Evolutionary conservation across 2,113 vertebrate genomes (phyloP).

Genomic region (Gallinago jamesoni): DNA sequence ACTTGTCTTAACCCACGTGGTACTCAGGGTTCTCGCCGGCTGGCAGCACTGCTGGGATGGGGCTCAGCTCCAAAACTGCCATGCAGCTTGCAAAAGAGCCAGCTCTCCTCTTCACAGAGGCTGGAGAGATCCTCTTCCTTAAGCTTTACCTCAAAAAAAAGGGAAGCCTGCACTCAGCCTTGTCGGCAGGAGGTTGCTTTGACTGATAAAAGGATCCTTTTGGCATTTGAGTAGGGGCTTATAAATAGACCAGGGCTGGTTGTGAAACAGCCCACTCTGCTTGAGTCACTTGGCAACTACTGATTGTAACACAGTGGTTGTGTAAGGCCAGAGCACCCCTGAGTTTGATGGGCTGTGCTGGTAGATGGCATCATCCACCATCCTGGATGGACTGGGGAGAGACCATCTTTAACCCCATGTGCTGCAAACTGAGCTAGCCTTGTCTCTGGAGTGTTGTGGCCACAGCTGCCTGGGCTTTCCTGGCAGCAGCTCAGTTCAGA

Average conservation of each 20-base stretch:
- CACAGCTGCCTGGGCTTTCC: neutral
- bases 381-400: neutral
- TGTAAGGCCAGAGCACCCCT: neutral
- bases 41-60: neutral
- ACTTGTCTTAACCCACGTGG: neutral
- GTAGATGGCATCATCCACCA: neutral
- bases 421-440: neutral
- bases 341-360: neutral
- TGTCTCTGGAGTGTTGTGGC: fast-evolving
- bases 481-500: neutral
- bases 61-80: neutral
- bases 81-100: neutral
- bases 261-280: constrained; percentile 36
- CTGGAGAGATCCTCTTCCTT: neutral
- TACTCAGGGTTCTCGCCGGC: neutral
- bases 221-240: constrained; percentile 19
- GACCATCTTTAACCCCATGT: neutral
- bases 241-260: neutral
- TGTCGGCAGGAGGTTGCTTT: neutral
- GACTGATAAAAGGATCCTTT: neutral
- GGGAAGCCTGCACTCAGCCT: neutral
- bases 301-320: neutral
- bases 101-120: neutral
- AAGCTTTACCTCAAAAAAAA: neutral
- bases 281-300: neutral